Evolutionary conservation across 1,140 invertebrate species (phyloP).

Genomic region (Chionoecetes opilio): DNA sequence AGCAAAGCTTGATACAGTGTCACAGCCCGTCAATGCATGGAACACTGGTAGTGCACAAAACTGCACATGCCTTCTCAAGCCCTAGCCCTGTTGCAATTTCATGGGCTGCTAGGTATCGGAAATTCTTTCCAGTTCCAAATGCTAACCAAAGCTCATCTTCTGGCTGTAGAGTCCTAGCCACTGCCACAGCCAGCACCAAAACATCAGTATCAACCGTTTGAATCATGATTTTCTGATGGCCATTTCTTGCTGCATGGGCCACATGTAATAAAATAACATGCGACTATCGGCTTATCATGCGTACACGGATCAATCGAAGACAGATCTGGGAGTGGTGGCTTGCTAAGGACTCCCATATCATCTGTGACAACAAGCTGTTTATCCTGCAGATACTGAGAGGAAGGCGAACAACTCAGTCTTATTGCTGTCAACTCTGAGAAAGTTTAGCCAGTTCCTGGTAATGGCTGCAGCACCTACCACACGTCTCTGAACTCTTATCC

Average conservation of each 20-base stretch:
- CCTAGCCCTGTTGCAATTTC: slow-evolving; percentile 28
- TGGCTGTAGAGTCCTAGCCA: too few species aligned
- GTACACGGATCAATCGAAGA: too few species aligned
- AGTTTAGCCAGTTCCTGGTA: background rate
- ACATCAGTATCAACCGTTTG: slow-evolving; percentile 19
- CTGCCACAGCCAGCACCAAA: background rate
- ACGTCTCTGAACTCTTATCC: background rate
- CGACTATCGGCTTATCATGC: slow-evolving; percentile 38
- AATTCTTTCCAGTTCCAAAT: slow-evolving; percentile 42
- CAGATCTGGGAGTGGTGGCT: slow-evolving; percentile 10
- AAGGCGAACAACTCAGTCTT: slow-evolving; percentile 37
- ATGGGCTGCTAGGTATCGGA: slow-evolving; percentile 45
- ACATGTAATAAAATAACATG: slow-evolving; percentile 43
- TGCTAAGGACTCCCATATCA: slow-evolving; percentile 27
- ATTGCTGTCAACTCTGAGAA: slow-evolving; percentile 7
- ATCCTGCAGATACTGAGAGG: slow-evolving; percentile 39
- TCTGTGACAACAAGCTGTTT: slow-evolving; percentile 58
- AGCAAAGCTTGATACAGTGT: slow-evolving; percentile 3
- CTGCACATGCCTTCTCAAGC: background rate
- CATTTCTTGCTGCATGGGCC: background rate
- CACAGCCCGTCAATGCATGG: background rate
- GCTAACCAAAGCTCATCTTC: slow-evolving; percentile 39
- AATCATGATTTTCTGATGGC: background rate
- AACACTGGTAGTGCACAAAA: slow-evolving; percentile 48
- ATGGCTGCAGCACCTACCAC: background rate